These are phyloP conservation scores for Corydoras sp. DNA, from an alignment of 2,113 vertebrate genomes.

Conservation along the genomic window DNA sequence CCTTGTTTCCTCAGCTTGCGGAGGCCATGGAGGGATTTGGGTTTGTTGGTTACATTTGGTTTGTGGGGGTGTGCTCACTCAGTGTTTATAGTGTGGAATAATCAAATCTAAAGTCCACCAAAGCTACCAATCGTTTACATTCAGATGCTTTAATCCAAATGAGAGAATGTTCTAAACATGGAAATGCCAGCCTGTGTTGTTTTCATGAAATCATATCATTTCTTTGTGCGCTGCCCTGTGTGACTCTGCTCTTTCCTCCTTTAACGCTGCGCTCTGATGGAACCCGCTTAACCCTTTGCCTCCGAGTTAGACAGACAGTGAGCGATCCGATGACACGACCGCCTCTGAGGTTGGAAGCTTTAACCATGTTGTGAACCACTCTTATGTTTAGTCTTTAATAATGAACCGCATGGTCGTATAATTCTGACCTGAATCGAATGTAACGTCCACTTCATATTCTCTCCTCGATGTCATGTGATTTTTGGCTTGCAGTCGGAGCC, in stretches of 20 bases:
- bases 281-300: slow-evolving; percentile 59
- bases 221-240: too few species aligned
- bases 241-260: slow-evolving; percentile 59
- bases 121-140: too few species aligned
- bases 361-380: neutral
- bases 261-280: slow-evolving; percentile 71
- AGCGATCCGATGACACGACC: slow-evolving; percentile 88
- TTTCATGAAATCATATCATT: slow-evolving; percentile 48
- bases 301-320: slow-evolving; percentile 86
- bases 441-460: neutral
- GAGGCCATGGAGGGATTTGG: too few species aligned
- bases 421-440: too few species aligned
- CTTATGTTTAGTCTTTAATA: neutral
- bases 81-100: too few species aligned
- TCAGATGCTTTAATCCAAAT: too few species aligned
- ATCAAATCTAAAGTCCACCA: too few species aligned
- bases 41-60: too few species aligned
- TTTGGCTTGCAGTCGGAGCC: slow-evolving; percentile 80
- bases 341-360: slow-evolving; percentile 79
- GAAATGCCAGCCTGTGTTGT: slow-evolving; percentile 59
- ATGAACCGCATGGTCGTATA: too few species aligned
- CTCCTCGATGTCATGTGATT: slow-evolving; percentile 39
- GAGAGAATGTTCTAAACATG: slow-evolving; percentile 35
- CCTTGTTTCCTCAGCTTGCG: too few species aligned
- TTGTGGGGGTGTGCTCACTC: too few species aligned